These are phyloP conservation scores for Caenorhabditis briggsae DNA, from an alignment of 1,140 invertebrate species.

Conservation along the genomic window DNA sequence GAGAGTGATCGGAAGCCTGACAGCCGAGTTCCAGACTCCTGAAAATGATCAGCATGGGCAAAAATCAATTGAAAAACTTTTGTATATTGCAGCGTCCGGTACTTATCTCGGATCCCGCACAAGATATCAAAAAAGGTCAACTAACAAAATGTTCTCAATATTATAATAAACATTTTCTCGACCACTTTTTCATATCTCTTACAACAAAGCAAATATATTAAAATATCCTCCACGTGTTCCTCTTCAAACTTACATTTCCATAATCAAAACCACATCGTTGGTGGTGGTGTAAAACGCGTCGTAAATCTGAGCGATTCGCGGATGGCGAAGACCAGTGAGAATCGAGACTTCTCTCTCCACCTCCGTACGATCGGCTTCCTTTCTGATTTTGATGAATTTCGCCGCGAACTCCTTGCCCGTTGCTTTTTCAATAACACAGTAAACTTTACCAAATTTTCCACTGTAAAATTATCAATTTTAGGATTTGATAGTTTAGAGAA, in stretches of 20 bases:
- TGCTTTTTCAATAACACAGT: constrained; percentile 73
- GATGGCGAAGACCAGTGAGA: constrained; percentile 80
- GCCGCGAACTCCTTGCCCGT: constrained; percentile 73
- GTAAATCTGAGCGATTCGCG: constrained; percentile 81
- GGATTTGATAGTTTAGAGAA: too few relatives aligned
- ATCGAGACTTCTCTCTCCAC: constrained; percentile 79
- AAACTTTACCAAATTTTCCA: constrained; percentile 87
- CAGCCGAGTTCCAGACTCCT: too few relatives aligned
- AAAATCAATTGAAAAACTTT: background rate
- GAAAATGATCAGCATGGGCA: too few relatives aligned
- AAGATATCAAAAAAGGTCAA: too few relatives aligned
- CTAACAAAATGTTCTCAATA: too few relatives aligned
- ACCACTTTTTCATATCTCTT: too few relatives aligned
- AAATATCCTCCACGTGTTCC: too few relatives aligned
- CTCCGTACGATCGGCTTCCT: constrained; percentile 71
- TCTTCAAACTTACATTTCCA: constrained; percentile 83
- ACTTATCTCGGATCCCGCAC: too few relatives aligned
- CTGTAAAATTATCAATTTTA: constrained; percentile 80
- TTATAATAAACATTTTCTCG: too few relatives aligned
- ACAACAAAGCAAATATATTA: background rate
- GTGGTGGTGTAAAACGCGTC: constrained; percentile 81
- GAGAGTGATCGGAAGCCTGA: too few relatives aligned
- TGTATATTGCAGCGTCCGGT: too few relatives aligned
- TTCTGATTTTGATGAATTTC: constrained; percentile 73
- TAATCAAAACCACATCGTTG: constrained; percentile 80